These are phyloP conservation scores for Aulostomus chinensis DNA, from an alignment of 2,797 vertebrate genomes.

Conservation along the genomic window DNA sequence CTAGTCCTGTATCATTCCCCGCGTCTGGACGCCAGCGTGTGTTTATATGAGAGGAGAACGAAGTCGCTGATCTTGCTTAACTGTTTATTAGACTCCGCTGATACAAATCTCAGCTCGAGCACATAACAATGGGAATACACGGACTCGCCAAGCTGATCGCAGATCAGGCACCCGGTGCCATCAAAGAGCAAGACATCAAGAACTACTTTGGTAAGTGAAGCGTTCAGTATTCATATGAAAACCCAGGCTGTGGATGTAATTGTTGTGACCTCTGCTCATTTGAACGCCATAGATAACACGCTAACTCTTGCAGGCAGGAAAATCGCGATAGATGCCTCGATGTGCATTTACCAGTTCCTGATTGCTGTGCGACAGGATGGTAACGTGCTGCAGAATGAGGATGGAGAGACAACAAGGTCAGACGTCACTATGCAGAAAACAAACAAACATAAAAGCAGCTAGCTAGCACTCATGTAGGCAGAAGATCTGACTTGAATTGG, in stretches of 20 bases:
- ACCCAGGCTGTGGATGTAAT: too few relatives aligned
- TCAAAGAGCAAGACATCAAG: slow-evolving; percentile 94
- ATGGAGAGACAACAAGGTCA: slow-evolving; percentile 93
- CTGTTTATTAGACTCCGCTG: slow-evolving; percentile 34
- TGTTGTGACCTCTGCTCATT: too few relatives aligned
- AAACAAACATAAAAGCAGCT: neutral
- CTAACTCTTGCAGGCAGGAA: slow-evolving; percentile 82
- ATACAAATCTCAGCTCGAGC: neutral
- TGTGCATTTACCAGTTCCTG: slow-evolving; percentile 99
- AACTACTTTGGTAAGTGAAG: slow-evolving; percentile 85
- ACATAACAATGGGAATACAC: slow-evolving; percentile 91
- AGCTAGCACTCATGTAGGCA: too few relatives aligned
- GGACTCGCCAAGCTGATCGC: slow-evolving; percentile 94
- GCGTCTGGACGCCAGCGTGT: too few relatives aligned
- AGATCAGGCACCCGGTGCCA: slow-evolving; percentile 89
- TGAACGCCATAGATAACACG: too few relatives aligned
- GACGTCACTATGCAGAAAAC: neutral
- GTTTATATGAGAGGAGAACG: neutral
- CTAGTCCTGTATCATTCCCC: too few relatives aligned
- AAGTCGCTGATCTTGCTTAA: rapidly evolving
- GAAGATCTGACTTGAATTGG: too few relatives aligned
- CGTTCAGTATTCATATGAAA: too few relatives aligned
- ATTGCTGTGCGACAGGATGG: slow-evolving; percentile 95
- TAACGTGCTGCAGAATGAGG: slow-evolving; percentile 90
- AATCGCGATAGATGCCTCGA: slow-evolving; percentile 97